Evolutionary conservation across 2,888 invertebrate species (phyloP).

Genomic region (Elegia similella): DNA sequence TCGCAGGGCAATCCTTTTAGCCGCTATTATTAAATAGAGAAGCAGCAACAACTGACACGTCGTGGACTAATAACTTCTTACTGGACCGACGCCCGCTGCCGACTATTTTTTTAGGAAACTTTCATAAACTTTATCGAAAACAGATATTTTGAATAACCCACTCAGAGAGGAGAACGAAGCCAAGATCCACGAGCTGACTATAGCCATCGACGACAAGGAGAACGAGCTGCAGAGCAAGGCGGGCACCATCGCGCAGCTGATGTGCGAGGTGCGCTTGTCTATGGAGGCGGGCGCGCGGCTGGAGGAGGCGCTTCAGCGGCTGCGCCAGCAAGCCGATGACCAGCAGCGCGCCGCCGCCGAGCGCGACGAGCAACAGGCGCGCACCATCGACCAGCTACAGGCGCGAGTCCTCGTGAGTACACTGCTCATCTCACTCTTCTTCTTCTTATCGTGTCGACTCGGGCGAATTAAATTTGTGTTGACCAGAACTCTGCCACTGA

Average conservation of each 20-base stretch:
- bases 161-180: slow-evolving; percentile 28
- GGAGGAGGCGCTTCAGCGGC: slow-evolving; percentile 33
- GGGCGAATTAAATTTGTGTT: too few species aligned
- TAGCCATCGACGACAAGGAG: slow-evolving; percentile 28
- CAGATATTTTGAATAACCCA: background rate
- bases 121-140: too few species aligned
- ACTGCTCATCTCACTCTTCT: background rate
- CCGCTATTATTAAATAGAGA: too few species aligned
- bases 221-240: slow-evolving; percentile 41
- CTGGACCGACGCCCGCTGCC: too few species aligned
- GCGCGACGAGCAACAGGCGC: slow-evolving; percentile 30
- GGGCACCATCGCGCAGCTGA: slow-evolving; percentile 40
- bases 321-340: slow-evolving; percentile 34
- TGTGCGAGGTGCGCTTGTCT: slow-evolving; percentile 42
- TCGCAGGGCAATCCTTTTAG: too few species aligned
- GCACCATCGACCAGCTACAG: slow-evolving; percentile 38
- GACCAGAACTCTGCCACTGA: too few species aligned
- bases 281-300: slow-evolving; percentile 36
- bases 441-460: slow-evolving; percentile 1
- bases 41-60: too few species aligned
- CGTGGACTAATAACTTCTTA: too few species aligned
- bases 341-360: slow-evolving; percentile 34
- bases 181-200: slow-evolving; percentile 29
- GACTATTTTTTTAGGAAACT: too few species aligned
- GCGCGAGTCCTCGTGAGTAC: slow-evolving; percentile 3